Conservation (phyloP, 2,113 vertebrate genomes). For the Eulacestoma nigropectus region DNA sequence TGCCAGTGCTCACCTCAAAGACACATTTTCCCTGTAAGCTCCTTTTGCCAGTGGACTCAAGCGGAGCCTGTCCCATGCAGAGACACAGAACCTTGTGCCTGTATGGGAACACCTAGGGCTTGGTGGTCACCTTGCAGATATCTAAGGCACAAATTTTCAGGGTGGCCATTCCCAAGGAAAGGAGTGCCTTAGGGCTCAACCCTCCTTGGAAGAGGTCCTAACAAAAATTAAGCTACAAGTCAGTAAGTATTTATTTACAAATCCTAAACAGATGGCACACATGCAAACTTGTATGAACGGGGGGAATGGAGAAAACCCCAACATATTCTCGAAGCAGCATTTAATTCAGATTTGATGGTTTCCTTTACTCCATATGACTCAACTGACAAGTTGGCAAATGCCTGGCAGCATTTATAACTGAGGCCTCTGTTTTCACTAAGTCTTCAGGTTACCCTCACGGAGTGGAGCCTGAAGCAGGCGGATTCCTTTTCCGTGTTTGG, state of each 20-base stretch:
- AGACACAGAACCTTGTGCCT: neutral
- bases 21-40: neutral
- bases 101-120: neutral
- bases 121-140: neutral
- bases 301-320: neutral
- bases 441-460: neutral
- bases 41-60: neutral
- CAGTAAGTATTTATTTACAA: conserved; percentile 15
- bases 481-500: neutral
- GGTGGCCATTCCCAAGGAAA: neutral
- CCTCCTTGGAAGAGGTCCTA: neutral
- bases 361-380: neutral
- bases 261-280: neutral
- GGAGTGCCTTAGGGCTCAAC: neutral
- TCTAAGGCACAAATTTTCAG: neutral
- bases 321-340: neutral
- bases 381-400: conserved; percentile 10
- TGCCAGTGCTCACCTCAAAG: neutral
- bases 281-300: neutral
- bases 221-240: neutral
- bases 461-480: neutral
- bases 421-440: neutral
- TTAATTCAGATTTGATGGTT: conserved; percentile 2
- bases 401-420: neutral
- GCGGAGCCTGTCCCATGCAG: neutral